phyloP scores from a whole-genome alignment of 2,888 invertebrate genomes.

The Eurois occulta region DNA sequence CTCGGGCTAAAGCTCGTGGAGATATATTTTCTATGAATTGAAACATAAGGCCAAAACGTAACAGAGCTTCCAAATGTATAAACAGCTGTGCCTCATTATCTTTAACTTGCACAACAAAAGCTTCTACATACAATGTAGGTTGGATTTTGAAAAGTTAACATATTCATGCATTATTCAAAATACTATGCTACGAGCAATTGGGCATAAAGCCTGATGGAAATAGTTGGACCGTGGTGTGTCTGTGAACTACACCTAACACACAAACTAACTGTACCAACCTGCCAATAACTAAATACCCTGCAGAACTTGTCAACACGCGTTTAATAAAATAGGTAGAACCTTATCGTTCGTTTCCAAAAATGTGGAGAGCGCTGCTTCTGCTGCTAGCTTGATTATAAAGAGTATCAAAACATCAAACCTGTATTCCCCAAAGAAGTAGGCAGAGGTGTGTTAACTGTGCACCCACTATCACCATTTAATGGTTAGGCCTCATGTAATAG shows the following conservation, averaged over 20 bases:
- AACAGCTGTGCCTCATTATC: not conserved
- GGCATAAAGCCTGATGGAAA: conserved; percentile 77
- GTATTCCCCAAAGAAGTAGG: not conserved
- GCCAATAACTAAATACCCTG: conserved; percentile 36
- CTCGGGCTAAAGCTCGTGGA: not conserved
- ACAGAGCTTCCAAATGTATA: not conserved
- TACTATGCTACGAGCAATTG: conserved; percentile 56
- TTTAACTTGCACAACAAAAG: not conserved
- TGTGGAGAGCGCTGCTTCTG: not conserved
- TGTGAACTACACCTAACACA: conserved; percentile 35
- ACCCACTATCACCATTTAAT: not conserved
- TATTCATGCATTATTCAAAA: conserved; percentile 57
- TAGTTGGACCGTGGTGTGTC: conserved; percentile 68
- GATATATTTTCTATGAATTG: not conserved
- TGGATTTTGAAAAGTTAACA: conserved; percentile 41
- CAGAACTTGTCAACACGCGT: conserved; percentile 32
- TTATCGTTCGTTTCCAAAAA: not conserved
- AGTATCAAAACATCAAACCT: not conserved
- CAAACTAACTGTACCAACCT: conserved; percentile 13
- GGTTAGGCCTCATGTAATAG: not conserved
- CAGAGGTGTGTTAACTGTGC: not conserved
- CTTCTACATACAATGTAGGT: not conserved
- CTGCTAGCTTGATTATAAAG: not conserved
- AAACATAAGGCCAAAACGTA: not conserved
- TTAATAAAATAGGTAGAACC: conserved; percentile 1